A percentile compares a stretch with the other conserved stretches of the same genome.
These are phyloP conservation scores for Steinernema khuongi DNA, from an alignment of 1,140 invertebrate species.

Conservation along the genomic window DNA sequence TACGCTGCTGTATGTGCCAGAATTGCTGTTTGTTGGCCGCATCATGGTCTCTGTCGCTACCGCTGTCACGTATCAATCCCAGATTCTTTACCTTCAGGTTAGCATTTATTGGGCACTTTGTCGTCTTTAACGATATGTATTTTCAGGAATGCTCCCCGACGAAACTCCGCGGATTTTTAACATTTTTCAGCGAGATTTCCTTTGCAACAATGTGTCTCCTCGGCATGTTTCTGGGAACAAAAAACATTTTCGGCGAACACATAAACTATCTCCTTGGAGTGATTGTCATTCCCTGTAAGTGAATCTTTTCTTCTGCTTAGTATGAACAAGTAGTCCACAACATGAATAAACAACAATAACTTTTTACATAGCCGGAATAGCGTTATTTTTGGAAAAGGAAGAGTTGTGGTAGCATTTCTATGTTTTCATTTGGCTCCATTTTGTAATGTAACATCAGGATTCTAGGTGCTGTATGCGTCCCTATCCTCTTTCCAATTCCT, in stretches of 20 bases:
- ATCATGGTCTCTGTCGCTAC: conserved; percentile 39
- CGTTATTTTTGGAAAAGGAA: conserved; percentile 1
- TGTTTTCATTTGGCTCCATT: too few relatives aligned
- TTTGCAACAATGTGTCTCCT: conserved; percentile 23
- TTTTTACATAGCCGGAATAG: not conserved
- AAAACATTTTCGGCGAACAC: conserved; percentile 29
- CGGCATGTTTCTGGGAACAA: conserved; percentile 38
- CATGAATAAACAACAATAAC: too few relatives aligned
- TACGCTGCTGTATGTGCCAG: conserved; percentile 30
- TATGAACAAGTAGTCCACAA: too few relatives aligned
- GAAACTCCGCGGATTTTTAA: conserved; percentile 20
- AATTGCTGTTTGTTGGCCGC: conserved; percentile 32
- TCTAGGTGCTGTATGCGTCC: conserved; percentile 26
- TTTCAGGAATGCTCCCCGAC: conserved; percentile 40
- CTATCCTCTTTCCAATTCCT: conserved; percentile 32
- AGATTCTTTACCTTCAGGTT: conserved; percentile 34
- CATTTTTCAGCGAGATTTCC: conserved; percentile 28
- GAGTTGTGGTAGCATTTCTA: not conserved
- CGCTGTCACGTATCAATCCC: conserved; percentile 41
- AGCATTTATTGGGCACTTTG: not conserved
- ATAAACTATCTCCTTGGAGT: conserved; percentile 31
- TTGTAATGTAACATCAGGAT: too few relatives aligned
- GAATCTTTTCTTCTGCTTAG: not conserved
- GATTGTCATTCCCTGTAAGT: conserved; percentile 34
- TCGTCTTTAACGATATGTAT: not conserved